Conservation (phyloP, 2,113 vertebrate species). For the Riparia riparia region DNA sequence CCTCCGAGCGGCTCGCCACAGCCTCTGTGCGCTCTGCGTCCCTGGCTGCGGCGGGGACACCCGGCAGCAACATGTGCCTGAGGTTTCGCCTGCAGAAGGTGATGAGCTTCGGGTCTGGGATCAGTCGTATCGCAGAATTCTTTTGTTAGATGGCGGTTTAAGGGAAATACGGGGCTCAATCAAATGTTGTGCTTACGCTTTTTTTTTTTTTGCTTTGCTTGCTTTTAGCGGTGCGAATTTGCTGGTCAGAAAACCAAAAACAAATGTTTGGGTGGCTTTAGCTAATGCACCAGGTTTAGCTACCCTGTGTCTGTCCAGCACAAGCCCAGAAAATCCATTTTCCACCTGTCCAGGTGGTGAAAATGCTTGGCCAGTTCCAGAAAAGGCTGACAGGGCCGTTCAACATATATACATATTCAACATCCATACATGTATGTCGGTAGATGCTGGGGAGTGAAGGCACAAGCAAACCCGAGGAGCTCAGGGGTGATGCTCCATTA, state of each 20-base stretch:
- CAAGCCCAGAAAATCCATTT: not conserved
- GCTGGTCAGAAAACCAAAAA: not conserved
- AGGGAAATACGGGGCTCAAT: not conserved
- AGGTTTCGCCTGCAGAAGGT: not conserved
- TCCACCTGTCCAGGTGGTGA: not conserved
- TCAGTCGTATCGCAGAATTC: not conserved
- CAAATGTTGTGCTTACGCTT: not conserved
- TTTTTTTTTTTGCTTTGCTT: not conserved
- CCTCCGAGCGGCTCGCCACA: rapidly evolving
- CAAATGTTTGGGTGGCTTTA: not conserved
- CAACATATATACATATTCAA: not conserved
- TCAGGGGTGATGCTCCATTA: not conserved
- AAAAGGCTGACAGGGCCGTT: not conserved
- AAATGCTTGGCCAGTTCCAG: not conserved
- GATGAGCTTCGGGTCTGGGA: not conserved
- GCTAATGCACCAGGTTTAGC: not conserved
- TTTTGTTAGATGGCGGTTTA: not conserved
- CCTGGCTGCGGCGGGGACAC: not conserved
- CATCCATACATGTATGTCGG: not conserved
- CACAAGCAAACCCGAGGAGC: not conserved
- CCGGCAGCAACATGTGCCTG: not conserved
- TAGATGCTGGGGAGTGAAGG: not conserved
- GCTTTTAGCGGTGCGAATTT: not conserved
- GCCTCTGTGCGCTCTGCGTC: no score
- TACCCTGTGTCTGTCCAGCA: not conserved